Conservation (phyloP, 1,140 invertebrate species). For the Anoplophora glabripennis region DNA sequence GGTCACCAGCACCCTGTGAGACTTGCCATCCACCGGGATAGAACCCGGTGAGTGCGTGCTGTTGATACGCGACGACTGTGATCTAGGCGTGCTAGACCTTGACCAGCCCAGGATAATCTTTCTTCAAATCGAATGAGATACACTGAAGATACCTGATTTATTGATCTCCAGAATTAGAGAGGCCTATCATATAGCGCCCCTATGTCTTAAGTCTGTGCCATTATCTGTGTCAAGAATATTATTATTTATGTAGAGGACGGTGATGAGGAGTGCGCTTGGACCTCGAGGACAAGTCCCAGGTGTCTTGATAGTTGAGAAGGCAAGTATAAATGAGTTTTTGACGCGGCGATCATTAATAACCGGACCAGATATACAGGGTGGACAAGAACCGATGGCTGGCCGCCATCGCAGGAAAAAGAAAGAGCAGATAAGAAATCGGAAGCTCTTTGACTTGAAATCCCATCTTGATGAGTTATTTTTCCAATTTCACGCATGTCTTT, state of each 20-base stretch:
- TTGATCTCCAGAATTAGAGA: constrained; percentile 1
- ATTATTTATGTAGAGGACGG: not conserved
- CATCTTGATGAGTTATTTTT: too few relatives aligned
- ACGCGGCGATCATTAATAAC: not conserved
- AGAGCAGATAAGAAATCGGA: too few relatives aligned
- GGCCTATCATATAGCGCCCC: constrained; percentile 14
- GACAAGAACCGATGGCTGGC: not conserved
- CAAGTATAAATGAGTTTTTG: not conserved
- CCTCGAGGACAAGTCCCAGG: not conserved
- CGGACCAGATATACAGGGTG: not conserved
- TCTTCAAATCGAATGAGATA: constrained; percentile 45
- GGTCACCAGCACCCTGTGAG: constrained; percentile 48
- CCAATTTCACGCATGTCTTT: too few relatives aligned
- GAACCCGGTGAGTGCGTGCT: constrained; percentile 48
- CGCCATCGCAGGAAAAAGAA: not conserved
- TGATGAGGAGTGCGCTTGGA: not conserved
- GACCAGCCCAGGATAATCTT: constrained; percentile 42
- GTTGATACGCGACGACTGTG: constrained; percentile 50
- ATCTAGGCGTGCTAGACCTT: constrained; percentile 41
- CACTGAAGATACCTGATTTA: constrained; percentile 1
- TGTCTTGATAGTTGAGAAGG: not conserved
- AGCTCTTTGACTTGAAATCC: too few relatives aligned
- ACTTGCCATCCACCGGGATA: constrained; percentile 50
- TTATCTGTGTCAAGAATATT: constrained; percentile 1
- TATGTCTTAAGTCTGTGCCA: constrained; percentile 9